Percentiles rank a stretch among this genome's conserved stretches.
These are phyloP conservation scores for Phenacoccus solenopsis DNA, from an alignment of 1,140 invertebrate species.

Conservation along the genomic window DNA sequence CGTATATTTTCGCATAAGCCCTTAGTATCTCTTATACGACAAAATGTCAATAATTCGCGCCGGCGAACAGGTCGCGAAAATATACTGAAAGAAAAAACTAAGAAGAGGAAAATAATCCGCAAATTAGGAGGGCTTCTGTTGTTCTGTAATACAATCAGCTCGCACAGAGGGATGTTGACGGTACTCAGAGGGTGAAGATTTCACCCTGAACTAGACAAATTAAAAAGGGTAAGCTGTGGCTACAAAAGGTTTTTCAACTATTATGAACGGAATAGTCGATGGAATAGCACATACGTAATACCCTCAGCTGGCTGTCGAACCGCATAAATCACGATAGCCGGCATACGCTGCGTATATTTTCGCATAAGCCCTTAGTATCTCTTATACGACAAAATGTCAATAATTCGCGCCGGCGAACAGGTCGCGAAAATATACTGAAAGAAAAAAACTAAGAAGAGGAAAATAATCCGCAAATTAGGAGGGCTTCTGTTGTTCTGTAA, in stretches of 20 bases:
- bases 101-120: neutral
- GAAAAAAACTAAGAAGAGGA: neutral
- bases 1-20: too few species aligned
- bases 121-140: conserved; percentile 1
- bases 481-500: conserved; percentile 1
- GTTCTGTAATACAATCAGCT: neutral
- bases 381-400: too few species aligned
- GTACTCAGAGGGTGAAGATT: neutral
- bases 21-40: too few species aligned
- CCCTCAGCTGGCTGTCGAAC: too few species aligned
- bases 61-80: neutral
- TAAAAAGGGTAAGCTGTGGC: neutral
- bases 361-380: too few species aligned
- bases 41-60: neutral
- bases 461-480: conserved; percentile 2
- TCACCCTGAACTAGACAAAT: conserved; percentile 1
- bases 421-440: neutral
- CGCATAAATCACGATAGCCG: too few species aligned
- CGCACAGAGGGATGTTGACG: neutral
- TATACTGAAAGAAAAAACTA: neutral
- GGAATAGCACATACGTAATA: too few species aligned
- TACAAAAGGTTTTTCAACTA: neutral
- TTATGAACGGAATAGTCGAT: conserved; percentile 2
- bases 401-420: neutral
- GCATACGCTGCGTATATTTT: too few species aligned